These are phyloP conservation scores for Sesamia nonagrioides DNA, from an alignment of 1,140 invertebrate species.

Conservation along the genomic window DNA sequence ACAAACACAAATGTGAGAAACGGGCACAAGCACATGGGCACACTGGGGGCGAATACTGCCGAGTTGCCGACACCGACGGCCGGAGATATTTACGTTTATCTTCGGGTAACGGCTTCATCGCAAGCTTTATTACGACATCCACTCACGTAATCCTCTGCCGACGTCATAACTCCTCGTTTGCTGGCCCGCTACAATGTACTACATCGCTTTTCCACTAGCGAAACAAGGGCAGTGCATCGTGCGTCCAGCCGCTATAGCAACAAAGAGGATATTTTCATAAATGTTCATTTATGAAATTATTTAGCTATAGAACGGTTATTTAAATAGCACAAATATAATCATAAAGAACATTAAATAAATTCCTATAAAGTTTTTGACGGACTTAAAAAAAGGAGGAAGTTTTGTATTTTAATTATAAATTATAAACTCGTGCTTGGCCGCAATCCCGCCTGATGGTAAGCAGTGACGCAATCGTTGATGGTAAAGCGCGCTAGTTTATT, in stretches of 20 bases:
- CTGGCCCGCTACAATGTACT: conserved; percentile 81
- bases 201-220: conserved; percentile 76
- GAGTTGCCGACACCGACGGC: conserved; percentile 74
- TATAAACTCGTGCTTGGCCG: too few species aligned
- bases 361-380: too few species aligned
- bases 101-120: conserved; percentile 86
- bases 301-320: not conserved
- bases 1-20: conserved; percentile 49
- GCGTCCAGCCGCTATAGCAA: not conserved
- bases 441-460: too few species aligned
- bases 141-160: conserved; percentile 86
- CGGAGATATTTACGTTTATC: conserved; percentile 87
- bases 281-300: conserved; percentile 14
- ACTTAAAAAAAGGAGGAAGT: too few species aligned
- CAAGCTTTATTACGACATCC: conserved; percentile 88
- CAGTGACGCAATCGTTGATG: too few species aligned
- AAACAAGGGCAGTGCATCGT: conserved; percentile 53
- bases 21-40: conserved; percentile 27
- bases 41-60: conserved; percentile 61
- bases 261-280: not conserved
- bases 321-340: too few species aligned
- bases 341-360: too few species aligned
- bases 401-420: too few species aligned
- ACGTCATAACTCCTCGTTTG: conserved; percentile 87
- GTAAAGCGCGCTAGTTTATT: too few species aligned